Evolutionary conservation across 1,140 invertebrate species (phyloP).

Genomic region (Nephila pilipes): DNA sequence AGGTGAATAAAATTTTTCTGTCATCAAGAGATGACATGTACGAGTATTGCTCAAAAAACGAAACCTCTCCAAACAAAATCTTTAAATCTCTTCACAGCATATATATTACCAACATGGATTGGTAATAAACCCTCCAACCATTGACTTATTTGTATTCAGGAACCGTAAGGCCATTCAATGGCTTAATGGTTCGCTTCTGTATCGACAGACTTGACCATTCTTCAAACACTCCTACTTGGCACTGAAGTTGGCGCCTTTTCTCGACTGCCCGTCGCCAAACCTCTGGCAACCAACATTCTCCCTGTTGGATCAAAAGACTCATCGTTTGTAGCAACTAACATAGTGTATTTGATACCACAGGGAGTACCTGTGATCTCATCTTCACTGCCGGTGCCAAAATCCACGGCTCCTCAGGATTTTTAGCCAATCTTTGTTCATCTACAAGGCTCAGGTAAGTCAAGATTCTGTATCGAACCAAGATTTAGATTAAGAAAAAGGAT

Average conservation of each 20-base stretch:
- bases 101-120: neutral
- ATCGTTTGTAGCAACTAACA: slow-evolving; percentile 49
- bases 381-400: slow-evolving; percentile 17
- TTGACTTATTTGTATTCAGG: slow-evolving; percentile 38
- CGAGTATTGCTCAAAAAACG: too few relatives aligned
- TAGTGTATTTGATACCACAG: slow-evolving; percentile 53
- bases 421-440: neutral
- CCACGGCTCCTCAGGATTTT: slow-evolving; percentile 31
- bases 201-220: slow-evolving; percentile 3
- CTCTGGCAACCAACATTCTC: slow-evolving; percentile 25
- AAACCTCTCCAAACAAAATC: neutral
- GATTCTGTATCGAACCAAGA: neutral
- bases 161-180: neutral
- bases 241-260: neutral
- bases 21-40: too few relatives aligned
- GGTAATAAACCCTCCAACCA: neutral
- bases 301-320: slow-evolving; percentile 29
- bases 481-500: neutral
- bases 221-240: neutral
- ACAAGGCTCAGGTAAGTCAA: slow-evolving; percentile 9
- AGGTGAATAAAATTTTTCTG: too few relatives aligned
- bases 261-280: neutral
- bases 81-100: neutral
- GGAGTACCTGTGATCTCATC: neutral
- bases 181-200: slow-evolving; percentile 19